Evolutionary conservation across 2,888 invertebrate genomes (phyloP).

Genomic region (Andrena flavipes): DNA sequence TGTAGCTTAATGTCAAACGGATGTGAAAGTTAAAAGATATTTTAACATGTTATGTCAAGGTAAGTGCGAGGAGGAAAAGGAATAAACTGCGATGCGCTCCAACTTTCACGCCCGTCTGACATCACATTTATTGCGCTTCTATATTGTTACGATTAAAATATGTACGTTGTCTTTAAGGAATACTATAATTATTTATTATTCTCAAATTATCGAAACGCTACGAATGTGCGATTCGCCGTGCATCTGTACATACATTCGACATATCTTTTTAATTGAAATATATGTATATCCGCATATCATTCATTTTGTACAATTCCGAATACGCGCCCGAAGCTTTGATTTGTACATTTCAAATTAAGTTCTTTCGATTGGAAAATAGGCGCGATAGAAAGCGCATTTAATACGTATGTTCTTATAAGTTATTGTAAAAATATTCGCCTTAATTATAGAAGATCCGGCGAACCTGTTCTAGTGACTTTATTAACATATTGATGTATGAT

Average conservation of each 20-base stretch:
- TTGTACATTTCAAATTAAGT: background rate
- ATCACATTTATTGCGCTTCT: constrained; percentile 58
- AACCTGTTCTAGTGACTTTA: background rate
- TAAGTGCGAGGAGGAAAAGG: background rate
- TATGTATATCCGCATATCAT: constrained; percentile 59
- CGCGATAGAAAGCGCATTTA: background rate
- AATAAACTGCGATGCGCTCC: background rate
- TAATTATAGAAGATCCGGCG: constrained; percentile 8
- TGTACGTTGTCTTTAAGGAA: constrained; percentile 61
- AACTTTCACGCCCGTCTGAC: constrained; percentile 21
- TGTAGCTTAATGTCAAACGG: constrained; percentile 33
- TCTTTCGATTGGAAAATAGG: background rate
- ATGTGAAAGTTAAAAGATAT: constrained; percentile 33
- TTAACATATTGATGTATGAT: constrained; percentile 24
- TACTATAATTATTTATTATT: constrained; percentile 46
- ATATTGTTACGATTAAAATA: constrained; percentile 59
- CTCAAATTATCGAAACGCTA: constrained; percentile 30
- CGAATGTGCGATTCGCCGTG: constrained; percentile 27
- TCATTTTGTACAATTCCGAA: constrained; percentile 31
- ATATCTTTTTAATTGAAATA: constrained; percentile 57
- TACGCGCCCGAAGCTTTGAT: constrained; percentile 1
- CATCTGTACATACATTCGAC: constrained; percentile 50
- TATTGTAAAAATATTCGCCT: constrained; percentile 11
- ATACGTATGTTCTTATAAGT: background rate
- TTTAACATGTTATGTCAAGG: background rate